Evolutionary conservation across 2,888 invertebrate genomes (phyloP).

Genomic region (Trachelus iudaicus): DNA sequence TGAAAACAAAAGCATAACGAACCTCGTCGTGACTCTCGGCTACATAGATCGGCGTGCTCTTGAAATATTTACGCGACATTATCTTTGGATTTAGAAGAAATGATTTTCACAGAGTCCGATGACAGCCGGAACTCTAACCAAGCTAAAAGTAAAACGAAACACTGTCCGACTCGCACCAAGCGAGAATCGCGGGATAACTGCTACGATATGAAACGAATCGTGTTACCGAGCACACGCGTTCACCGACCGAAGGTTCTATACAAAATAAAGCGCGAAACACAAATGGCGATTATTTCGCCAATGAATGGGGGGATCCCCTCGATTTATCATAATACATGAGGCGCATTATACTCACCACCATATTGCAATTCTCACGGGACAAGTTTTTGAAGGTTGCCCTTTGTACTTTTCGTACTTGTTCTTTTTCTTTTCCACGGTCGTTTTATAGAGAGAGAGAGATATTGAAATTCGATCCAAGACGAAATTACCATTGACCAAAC

Average conservation of each 20-base stretch:
- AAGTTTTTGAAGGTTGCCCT: slow-evolving; percentile 31
- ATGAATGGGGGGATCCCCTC: slow-evolving; percentile 14
- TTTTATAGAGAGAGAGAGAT: background rate
- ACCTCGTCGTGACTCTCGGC: slow-evolving; percentile 85
- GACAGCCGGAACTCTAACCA: background rate
- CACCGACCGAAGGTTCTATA: slow-evolving; percentile 41
- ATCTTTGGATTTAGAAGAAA: background rate
- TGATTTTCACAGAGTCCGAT: background rate
- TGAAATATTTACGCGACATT: slow-evolving; percentile 66
- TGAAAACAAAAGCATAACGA: background rate
- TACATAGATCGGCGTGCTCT: slow-evolving; percentile 79
- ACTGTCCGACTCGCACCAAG: slow-evolving; percentile 10
- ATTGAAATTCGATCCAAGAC: slow-evolving; percentile 1
- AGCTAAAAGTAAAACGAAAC: background rate
- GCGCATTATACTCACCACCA: background rate
- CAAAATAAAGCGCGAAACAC: slow-evolving; percentile 42
- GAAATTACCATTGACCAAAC: background rate
- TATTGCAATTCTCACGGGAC: slow-evolving; percentile 50
- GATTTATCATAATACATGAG: background rate
- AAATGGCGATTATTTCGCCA: slow-evolving; percentile 48
- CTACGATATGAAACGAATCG: background rate
- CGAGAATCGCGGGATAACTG: slow-evolving; percentile 25
- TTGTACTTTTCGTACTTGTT: background rate
- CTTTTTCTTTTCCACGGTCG: background rate
- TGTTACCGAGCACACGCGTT: slow-evolving; percentile 39